phyloP scores from a whole-genome alignment of 1,140 invertebrate species.

The Musca vetustissima region DNA sequence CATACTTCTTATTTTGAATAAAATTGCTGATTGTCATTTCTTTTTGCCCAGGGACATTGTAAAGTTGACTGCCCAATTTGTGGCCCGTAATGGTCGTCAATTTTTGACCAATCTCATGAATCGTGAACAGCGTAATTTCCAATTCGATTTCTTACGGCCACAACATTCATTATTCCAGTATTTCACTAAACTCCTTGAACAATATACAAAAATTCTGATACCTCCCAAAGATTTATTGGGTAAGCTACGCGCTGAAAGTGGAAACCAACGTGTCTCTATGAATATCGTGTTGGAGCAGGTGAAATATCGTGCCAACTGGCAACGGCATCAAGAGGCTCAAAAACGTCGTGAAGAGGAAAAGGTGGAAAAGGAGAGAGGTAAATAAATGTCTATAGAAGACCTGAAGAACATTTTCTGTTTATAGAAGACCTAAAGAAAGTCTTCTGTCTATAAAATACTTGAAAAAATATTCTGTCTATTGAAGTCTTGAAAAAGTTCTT shows the following conservation, averaged over 20 bases:
- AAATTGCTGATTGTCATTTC: conserved; percentile 1
- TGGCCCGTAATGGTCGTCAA: conserved; percentile 95
- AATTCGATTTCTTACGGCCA: conserved; percentile 98
- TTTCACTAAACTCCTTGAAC: conserved; percentile 96
- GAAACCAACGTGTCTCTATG: conserved; percentile 58
- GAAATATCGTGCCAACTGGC: conserved; percentile 94
- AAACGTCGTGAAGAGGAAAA: conserved; percentile 91
- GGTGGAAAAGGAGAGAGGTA: conserved; percentile 87
- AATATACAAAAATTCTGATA: conserved; percentile 95
- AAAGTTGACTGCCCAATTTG: conserved; percentile 97
- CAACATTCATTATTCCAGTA: conserved; percentile 99
- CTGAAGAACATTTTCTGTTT: no score
- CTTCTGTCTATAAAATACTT: no score
- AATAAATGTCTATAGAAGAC: no score
- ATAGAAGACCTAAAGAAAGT: no score
- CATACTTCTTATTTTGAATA: neutral
- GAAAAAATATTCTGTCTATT: no score
- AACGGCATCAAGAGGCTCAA: conserved; percentile 90
- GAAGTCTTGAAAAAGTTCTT: no score
- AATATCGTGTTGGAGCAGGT: conserved; percentile 86
- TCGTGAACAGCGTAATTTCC: conserved; percentile 95
- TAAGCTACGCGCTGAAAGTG: conserved; percentile 78
- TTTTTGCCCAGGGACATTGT: conserved; percentile 84
- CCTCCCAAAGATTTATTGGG: conserved; percentile 89
- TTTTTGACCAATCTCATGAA: conserved; percentile 99